Conservation (phyloP, 2,888 invertebrate genomes). For the Eupeodes latifasciatus region DNA sequence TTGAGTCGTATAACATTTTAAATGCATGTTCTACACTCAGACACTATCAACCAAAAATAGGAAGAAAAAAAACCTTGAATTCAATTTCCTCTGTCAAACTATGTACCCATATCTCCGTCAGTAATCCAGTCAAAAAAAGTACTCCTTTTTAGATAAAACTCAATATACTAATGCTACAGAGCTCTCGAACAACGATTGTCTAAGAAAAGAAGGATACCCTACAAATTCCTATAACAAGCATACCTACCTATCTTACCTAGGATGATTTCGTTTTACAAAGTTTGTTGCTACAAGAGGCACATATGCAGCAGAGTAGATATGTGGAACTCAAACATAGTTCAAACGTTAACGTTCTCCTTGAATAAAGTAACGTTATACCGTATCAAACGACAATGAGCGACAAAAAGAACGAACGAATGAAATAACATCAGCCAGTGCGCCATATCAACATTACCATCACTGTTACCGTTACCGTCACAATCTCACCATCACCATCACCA, state of each 20-base stretch:
- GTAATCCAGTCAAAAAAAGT: conserved; percentile 39
- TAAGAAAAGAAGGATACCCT: conserved; percentile 26
- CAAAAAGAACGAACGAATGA: conserved; percentile 20
- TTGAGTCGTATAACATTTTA: neutral
- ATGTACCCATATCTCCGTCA: neutral
- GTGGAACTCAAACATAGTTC: too few species aligned
- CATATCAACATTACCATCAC: conserved; percentile 33
- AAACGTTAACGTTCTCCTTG: too few species aligned
- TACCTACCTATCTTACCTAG: neutral
- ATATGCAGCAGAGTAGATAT: too few species aligned
- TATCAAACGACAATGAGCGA: conserved; percentile 8
- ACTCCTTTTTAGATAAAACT: conserved; percentile 40
- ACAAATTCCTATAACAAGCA: conserved; percentile 16
- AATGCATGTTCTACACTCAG: neutral
- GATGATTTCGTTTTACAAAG: neutral
- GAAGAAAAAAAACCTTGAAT: conserved; percentile 36
- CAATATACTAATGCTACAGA: conserved; percentile 44
- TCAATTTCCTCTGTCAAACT: conserved; percentile 47
- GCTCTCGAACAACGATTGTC: conserved; percentile 47
- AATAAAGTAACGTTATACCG: neutral
- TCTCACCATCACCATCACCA: neutral
- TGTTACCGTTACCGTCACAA: too few species aligned
- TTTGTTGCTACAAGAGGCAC: neutral
- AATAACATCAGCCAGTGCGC: conserved; percentile 22
- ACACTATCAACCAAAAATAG: neutral